Conservation (phyloP, 2,113 vertebrate genomes). For the Scatophagus argus region DNA sequence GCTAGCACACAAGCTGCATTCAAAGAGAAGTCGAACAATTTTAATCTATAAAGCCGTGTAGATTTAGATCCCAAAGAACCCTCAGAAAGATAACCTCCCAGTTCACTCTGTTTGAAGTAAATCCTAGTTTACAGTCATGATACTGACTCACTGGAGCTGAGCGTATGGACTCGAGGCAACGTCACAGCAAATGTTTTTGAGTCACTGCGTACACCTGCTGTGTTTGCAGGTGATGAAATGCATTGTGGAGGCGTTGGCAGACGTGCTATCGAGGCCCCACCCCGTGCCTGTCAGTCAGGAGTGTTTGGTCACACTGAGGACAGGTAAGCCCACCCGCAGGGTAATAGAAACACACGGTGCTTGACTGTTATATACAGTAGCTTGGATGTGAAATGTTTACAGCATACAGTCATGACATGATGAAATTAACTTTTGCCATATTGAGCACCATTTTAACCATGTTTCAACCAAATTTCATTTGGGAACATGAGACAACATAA, state of each 20-base stretch:
- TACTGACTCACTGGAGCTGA: background rate
- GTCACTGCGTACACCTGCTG: slow-evolving; percentile 15
- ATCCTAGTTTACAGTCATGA: background rate
- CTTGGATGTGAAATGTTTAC: background rate
- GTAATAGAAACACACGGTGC: background rate
- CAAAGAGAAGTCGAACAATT: slow-evolving; percentile 15
- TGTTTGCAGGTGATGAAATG: slow-evolving; percentile 92
- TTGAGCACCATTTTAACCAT: background rate
- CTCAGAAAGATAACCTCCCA: background rate
- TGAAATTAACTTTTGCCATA: background rate
- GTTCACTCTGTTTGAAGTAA: background rate
- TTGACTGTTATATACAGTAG: background rate
- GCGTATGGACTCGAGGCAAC: background rate
- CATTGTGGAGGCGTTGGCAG: slow-evolving; percentile 93
- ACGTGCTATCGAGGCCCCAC: slow-evolving; percentile 90
- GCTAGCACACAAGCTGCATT: background rate
- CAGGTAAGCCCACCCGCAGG: slow-evolving; percentile 81
- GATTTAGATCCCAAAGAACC: background rate
- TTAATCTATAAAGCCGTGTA: background rate
- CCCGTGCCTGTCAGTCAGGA: slow-evolving; percentile 89
- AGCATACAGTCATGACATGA: background rate
- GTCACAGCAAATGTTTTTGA: background rate
- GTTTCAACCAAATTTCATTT: too few species aligned
- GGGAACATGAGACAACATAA: too few species aligned
- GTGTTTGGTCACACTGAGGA: slow-evolving; percentile 89